phyloP scores from a whole-genome alignment of 2,888 invertebrate genomes.

The Formica aserva region DNA sequence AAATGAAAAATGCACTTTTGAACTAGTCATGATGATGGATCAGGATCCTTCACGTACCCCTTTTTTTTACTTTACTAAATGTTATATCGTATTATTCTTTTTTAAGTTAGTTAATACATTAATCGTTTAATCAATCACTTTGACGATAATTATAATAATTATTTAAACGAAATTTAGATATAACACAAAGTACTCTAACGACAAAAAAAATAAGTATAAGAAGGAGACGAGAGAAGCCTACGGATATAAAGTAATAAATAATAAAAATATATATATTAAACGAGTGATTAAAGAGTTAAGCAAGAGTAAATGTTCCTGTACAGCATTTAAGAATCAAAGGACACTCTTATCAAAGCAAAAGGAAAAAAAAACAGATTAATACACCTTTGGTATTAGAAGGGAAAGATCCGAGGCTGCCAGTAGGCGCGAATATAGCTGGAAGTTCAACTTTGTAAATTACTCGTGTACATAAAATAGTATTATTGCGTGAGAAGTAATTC shows the following conservation, averaged over 20 bases:
- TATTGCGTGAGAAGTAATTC: constrained; percentile 59
- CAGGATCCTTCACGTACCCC: constrained; percentile 78
- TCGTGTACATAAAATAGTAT: constrained; percentile 80
- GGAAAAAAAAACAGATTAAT: constrained; percentile 42
- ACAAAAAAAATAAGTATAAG: constrained; percentile 73
- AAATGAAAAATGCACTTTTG: constrained; percentile 75
- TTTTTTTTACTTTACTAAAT: constrained; percentile 46
- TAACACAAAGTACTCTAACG: constrained; percentile 77
- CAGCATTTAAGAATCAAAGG: constrained; percentile 85
- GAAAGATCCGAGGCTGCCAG: constrained; percentile 75
- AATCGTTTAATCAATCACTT: constrained; percentile 63
- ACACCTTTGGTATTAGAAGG: constrained; percentile 81
- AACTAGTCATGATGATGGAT: constrained; percentile 82
- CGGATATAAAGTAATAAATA: constrained; percentile 72
- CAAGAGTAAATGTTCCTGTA: constrained; percentile 85
- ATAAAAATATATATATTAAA: constrained; percentile 62
- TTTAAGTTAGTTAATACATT: constrained; percentile 59
- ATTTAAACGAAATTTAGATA: constrained; percentile 75
- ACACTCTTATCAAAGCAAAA: constrained; percentile 77
- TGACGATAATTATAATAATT: constrained; percentile 70
- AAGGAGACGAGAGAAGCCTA: constrained; percentile 56
- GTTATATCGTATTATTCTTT: constrained; percentile 22
- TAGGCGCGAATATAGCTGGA: constrained; percentile 72
- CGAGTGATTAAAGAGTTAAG: constrained; percentile 73
- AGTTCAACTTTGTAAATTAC: constrained; percentile 82